Evolutionary conservation across 1,140 invertebrate genomes (phyloP), one percentile per base, ranked within the genome.

Genomic region (Solenopsis fugax): DNA sequence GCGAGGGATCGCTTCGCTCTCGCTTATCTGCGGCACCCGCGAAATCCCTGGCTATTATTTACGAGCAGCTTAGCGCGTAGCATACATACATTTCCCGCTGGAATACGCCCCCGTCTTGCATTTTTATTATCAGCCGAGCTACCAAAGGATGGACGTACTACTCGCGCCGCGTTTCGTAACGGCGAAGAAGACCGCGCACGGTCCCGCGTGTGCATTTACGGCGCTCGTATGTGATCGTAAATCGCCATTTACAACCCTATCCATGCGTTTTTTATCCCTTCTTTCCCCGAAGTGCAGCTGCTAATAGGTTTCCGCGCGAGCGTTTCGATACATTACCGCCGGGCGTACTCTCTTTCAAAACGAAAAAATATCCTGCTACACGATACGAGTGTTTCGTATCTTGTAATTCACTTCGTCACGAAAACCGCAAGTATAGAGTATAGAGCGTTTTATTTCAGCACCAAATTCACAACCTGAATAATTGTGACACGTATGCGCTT

Each of bases 1-100:
- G 69, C 80, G 54, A 73, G 54, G 69, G 69, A 75, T 84, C 80
- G 80, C 41, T 64, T 78, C 16, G 58, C 76, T 78, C 58, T 65
- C 58, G 76, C 80, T 84, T 84, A 75, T 84, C 80, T 84, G 54
- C 69, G 41, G 54, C 18, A 75, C 41, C 18, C 54, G 69, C 69
- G 56, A 84, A 84, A 84, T 84, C 69, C 80, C 54, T 45, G 69
- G 54, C 69, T 84, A 84, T 84, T 84, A 84, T 84, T 75, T 84
- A 84, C 45, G 80, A 84, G 69, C 56, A 56, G 69, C 80, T 84
- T 84, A 84, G 80, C 80, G 69, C 29, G 54, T 71, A 29, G 54
- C 67, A 73, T 84, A 84, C 69, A 75, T 75, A 84, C 56, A 84
- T 75, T 84, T 84, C 29, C 80, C 45, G 41, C 24, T 2, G 29